Percentiles rank a stretch among this genome's conserved stretches.
Evolutionary conservation across 2,113 vertebrate genomes (phyloP).

Genomic region (Megaceryle maxima): DNA sequence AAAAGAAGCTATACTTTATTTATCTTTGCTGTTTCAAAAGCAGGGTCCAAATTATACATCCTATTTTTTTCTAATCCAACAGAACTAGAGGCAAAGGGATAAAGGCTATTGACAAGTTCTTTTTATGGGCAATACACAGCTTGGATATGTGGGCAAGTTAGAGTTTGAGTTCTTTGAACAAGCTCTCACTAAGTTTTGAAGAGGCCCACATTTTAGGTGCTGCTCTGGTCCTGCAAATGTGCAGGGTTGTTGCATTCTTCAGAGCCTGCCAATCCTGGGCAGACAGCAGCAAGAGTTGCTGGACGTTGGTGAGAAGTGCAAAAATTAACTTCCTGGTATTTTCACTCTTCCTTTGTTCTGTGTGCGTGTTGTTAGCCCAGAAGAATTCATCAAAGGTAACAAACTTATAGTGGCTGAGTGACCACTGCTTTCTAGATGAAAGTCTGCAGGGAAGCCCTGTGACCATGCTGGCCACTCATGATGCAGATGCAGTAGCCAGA

Average conservation of each 20-base stretch:
- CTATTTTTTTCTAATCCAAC: not conserved
- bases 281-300: not conserved
- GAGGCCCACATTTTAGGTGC: not conserved
- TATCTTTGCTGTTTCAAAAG: not conserved
- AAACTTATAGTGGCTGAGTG: not conserved
- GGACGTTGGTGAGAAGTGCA: too few relatives aligned
- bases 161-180: not conserved
- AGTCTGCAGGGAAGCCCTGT: not conserved
- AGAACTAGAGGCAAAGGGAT: not conserved
- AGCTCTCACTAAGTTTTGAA: not conserved
- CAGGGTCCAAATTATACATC: not conserved
- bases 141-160: not conserved
- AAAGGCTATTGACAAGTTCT: not conserved
- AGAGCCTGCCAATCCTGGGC: not conserved
- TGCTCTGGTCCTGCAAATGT: not conserved
- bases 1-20: not conserved
- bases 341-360: not conserved
- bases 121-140: not conserved
- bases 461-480: not conserved
- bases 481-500: not conserved
- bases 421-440: not conserved
- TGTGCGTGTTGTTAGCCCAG: not conserved
- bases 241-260: not conserved
- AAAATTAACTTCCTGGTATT: not conserved
- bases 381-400: not conserved